phyloP scores from a whole-genome alignment of 2,797 vertebrate genomes.

The Ficedula albicollis region DNA sequence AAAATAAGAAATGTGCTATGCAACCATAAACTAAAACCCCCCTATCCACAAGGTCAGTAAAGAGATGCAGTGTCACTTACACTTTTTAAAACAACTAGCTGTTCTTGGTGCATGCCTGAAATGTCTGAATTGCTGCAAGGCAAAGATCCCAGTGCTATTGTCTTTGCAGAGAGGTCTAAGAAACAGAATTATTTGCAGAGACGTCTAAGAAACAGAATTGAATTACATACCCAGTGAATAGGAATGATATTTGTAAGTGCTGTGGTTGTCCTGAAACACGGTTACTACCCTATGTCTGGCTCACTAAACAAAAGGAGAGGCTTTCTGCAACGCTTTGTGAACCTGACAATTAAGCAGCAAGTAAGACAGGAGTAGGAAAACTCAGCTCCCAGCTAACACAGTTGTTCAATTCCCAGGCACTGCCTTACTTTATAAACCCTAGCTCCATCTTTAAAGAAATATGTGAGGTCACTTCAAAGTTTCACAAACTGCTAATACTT shows the following conservation, averaged over 20 bases:
- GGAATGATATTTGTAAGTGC: background rate
- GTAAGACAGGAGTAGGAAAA: background rate
- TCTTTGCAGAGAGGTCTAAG: background rate
- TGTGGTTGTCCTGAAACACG: background rate
- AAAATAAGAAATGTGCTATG: background rate
- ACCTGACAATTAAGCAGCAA: background rate
- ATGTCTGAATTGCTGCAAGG: background rate
- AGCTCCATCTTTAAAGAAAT: background rate
- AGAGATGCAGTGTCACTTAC: background rate
- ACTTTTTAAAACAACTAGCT: background rate
- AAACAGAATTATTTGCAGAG: background rate
- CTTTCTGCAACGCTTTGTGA: background rate
- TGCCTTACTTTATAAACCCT: background rate
- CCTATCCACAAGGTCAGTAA: background rate
- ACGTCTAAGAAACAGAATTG: background rate
- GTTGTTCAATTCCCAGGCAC: background rate
- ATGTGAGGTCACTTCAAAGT: background rate
- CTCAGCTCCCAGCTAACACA: background rate
- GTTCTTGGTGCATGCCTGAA: background rate
- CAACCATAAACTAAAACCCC: rapidly evolving
- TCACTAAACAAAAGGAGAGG: background rate
- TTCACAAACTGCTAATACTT: background rate
- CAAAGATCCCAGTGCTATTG: background rate
- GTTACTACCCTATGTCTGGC: background rate
- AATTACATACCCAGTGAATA: background rate